Conservation (phyloP, 2,113 vertebrate species). For the Parus major region DNA sequence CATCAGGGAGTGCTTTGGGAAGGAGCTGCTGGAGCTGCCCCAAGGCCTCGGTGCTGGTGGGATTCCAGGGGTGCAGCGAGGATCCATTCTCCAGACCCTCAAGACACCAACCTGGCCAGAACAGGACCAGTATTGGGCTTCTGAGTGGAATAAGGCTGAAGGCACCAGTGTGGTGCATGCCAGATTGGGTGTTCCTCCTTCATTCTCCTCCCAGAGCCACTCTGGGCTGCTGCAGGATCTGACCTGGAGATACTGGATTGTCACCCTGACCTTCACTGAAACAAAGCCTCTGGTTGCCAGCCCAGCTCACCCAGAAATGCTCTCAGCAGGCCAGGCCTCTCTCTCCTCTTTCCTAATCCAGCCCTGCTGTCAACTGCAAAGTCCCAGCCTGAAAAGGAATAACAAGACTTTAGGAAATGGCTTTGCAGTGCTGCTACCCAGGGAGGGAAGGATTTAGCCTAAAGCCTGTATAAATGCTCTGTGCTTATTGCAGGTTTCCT, state of each 20-base stretch:
- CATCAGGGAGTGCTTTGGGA: not conserved
- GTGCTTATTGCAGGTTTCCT: conserved; percentile 29
- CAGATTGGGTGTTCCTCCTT: not conserved
- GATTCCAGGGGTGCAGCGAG: rapidly evolving
- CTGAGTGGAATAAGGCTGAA: not conserved
- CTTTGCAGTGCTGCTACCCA: not conserved
- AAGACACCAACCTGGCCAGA: not conserved
- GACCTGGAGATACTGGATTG: not conserved
- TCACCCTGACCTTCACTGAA: not conserved
- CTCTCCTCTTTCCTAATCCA: not conserved
- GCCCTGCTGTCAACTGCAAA: not conserved
- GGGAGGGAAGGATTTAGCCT: conserved; percentile 37
- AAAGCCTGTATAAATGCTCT: conserved; percentile 37
- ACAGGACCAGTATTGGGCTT: not conserved
- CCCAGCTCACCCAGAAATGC: not conserved
- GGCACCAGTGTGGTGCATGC: not conserved
- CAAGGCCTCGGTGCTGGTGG: not conserved
- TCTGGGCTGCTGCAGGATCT: rapidly evolving
- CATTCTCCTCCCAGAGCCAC: not conserved
- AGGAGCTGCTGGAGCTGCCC: not conserved
- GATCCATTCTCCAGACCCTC: not conserved
- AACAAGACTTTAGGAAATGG: not conserved
- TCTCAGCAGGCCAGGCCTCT: not conserved
- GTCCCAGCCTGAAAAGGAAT: conserved; percentile 14
- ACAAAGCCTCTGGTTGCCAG: not conserved